Evolutionary conservation across 2,888 invertebrate genomes (phyloP), one percentile per base, ranked within the genome.

Genomic region (Boloria selene): DNA sequence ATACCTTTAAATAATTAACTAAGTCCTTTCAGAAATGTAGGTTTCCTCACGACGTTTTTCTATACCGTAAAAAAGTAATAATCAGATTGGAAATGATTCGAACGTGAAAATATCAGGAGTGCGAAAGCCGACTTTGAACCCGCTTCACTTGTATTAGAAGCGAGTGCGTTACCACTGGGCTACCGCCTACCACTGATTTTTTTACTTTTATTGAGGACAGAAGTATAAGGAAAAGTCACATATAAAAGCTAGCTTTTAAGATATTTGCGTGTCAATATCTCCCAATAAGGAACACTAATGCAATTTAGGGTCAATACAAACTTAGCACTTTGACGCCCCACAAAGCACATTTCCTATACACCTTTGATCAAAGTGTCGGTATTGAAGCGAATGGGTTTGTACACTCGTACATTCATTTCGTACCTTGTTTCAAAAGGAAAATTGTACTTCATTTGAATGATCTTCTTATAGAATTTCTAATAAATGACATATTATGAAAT

Each of bases 291-390:
- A 44, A 42, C 18, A 51, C 49, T 50, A 64, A 49, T 56, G 26
- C 50, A 58, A 64, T 52, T 52, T 64, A 49, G 56, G 56, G 63
- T 55, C 31, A 55, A 49, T 44, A 56, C 26, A 51, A 64, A 44
- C 49, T 56, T 58, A 50, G 44, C 50, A 62, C 47, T 50, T 56
- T 51, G 56, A 44, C 56, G 42, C 51, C 50, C 22, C 50, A 56
- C 63, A 64, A 64, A 64, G 42, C 44, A 44, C 44, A 56, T 50
- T 58, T 51, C 55, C 55, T n/a, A 56, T 55, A 50, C 53, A 56
- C 63, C 63, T 53, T 63, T 64, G 55, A 67, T 67, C 64, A 64
- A 67, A 67, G 62, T 47, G 55, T 56, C 63, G 50, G 59, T 54
- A 64, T 51, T 54, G 55, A 67, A 67, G 50, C 44, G 56, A 54